Conservation (phyloP, 2,797 vertebrate genomes). For the Poeciliopsis paucimaculata region DNA sequence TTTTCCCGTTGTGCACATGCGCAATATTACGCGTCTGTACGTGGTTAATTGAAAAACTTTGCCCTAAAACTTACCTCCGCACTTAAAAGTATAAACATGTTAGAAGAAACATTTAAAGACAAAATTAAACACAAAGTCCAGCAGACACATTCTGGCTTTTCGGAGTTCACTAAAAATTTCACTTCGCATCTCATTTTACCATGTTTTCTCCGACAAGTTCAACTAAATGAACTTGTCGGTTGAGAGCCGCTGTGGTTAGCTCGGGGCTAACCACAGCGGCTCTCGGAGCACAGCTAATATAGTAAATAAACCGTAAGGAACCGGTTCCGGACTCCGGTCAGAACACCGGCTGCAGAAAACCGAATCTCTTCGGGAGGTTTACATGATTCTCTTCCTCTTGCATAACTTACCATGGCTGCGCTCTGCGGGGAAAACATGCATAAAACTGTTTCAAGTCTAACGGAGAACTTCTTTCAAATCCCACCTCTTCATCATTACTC, state of each 20-base stretch:
- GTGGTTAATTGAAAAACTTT: too few relatives aligned
- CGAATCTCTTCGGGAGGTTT: neutral
- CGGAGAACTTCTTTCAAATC: slow-evolving; percentile 1
- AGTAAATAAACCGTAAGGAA: neutral
- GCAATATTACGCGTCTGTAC: too few relatives aligned
- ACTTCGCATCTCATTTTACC: neutral
- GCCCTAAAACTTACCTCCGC: too few relatives aligned
- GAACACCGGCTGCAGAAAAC: neutral
- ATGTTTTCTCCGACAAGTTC: neutral
- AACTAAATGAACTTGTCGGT: neutral
- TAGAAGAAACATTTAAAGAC: neutral
- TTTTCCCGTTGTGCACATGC: too few relatives aligned
- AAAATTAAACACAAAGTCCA: neutral
- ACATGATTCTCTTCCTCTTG: neutral
- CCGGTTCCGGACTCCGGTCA: neutral
- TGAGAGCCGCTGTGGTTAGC: neutral
- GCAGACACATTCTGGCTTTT: neutral
- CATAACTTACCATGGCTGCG: slow-evolving; percentile 57
- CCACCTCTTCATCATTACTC: slow-evolving; percentile 20
- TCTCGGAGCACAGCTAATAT: neutral
- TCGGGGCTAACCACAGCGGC: slow-evolving; percentile 1
- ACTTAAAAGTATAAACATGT: neutral
- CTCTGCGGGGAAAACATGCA: neutral
- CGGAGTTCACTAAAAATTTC: neutral
- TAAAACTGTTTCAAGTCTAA: neutral